Evolutionary conservation across 2,797 vertebrate species (phyloP).

Genomic region (Sternarchorhynchus goeldii): DNA sequence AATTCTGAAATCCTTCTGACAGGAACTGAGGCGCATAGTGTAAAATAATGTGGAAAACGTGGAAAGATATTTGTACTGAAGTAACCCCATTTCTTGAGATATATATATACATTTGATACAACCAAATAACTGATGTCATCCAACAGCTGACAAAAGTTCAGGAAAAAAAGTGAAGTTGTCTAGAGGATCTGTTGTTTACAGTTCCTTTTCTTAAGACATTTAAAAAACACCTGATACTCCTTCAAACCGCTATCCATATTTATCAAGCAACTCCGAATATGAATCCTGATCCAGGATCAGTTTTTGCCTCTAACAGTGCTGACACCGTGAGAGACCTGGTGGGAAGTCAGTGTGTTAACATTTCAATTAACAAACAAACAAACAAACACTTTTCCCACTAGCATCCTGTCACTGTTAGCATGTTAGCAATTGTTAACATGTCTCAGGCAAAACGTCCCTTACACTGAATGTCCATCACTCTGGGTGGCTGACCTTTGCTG

Average conservation of each 20-base stretch:
- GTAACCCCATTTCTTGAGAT: no score
- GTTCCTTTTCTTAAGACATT: not conserved
- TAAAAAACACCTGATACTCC: not conserved
- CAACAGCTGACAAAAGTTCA: not conserved
- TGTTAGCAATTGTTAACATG: no score
- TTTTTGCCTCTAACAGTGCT: not conserved
- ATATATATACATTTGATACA: no score
- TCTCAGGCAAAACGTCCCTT: no score
- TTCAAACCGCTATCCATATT: not conserved
- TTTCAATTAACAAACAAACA: no score
- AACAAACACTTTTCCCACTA: no score
- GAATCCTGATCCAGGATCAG: not conserved
- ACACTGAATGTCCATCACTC: not conserved
- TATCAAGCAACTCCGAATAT: not conserved
- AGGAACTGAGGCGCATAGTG: not conserved
- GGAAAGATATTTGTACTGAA: no score
- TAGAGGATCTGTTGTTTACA: not conserved
- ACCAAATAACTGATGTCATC: not conserved
- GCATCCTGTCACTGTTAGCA: not conserved
- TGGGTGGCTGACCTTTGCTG: conserved; percentile 85
- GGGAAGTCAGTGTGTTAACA: no score
- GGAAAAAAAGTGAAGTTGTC: not conserved
- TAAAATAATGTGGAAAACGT: not conserved
- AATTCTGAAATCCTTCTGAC: not conserved
- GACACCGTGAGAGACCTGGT: no score